Conservation (phyloP, 1,140 invertebrate genomes). For the Pseudomyrmex sp. region DNA sequence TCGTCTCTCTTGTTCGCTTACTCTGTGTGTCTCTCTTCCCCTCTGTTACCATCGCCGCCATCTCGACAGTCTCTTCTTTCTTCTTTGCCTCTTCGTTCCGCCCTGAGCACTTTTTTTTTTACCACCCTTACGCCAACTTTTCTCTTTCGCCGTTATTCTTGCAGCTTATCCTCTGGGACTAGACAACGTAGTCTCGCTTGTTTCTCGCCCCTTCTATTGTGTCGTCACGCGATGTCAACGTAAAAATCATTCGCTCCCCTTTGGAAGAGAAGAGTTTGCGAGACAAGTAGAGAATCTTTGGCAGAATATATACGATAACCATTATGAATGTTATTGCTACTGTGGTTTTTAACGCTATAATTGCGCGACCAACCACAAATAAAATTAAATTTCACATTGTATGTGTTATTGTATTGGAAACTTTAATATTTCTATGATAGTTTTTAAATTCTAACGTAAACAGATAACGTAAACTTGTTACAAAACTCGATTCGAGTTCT, state of each 20-base stretch:
- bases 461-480: background rate
- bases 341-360: conserved; percentile 32
- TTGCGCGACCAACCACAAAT: conserved; percentile 6
- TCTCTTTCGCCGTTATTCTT: conserved; percentile 10
- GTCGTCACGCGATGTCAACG: conserved; percentile 43
- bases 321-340: background rate
- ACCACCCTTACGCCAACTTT: conserved; percentile 35
- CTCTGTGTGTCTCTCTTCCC: conserved; percentile 27
- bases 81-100: conserved; percentile 56
- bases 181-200: conserved; percentile 51
- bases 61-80: conserved; percentile 7
- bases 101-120: conserved; percentile 58
- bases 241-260: conserved; percentile 62
- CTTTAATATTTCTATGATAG: conserved; percentile 1
- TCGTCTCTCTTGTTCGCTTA: conserved; percentile 31
- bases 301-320: background rate
- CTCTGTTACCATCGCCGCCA: background rate
- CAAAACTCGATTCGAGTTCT: background rate
- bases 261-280: background rate
- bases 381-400: conserved; percentile 7
- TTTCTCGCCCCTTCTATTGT: background rate
- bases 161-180: conserved; percentile 43
- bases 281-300: background rate
- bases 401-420: background rate
- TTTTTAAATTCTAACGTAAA: background rate